These are phyloP conservation scores for Molossus alvarezi DNA, from an alignment of 2,797 vertebrate genomes.

Conservation along the genomic window DNA sequence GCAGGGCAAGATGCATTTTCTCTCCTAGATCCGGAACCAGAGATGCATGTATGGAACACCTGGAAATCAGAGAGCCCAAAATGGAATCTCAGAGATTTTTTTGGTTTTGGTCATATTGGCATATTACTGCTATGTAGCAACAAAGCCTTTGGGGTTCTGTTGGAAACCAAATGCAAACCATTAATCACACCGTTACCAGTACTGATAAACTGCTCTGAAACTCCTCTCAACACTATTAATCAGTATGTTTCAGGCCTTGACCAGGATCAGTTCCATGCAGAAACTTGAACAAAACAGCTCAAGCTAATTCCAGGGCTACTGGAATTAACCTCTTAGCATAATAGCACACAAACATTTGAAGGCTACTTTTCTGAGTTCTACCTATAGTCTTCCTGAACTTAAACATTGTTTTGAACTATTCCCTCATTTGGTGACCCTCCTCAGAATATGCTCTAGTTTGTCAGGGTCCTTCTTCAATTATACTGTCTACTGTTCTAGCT, in stretches of 20 bases:
- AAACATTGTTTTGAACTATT: background rate
- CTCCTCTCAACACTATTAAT: background rate
- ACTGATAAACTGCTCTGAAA: slow-evolving; percentile 10
- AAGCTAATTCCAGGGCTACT: background rate
- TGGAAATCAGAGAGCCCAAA: background rate
- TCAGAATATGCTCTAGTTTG: background rate
- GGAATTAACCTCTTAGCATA: background rate
- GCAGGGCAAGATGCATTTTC: background rate
- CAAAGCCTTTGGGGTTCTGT: background rate
- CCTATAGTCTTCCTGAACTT: background rate
- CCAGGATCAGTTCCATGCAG: background rate
- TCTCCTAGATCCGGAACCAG: background rate
- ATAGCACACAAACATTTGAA: background rate
- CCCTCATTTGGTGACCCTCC: background rate
- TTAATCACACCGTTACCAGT: background rate
- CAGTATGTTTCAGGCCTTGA: background rate
- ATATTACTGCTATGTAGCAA: background rate
- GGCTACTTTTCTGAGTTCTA: background rate
- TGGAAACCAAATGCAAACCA: background rate
- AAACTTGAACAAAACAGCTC: background rate
- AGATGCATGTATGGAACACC: background rate
- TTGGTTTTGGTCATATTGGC: background rate
- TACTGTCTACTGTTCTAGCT: background rate
- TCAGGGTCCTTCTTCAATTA: background rate
- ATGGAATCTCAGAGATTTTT: background rate